Evolutionary conservation across 2,888 invertebrate species (phyloP).

Genomic region (Synergus itoensis): DNA sequence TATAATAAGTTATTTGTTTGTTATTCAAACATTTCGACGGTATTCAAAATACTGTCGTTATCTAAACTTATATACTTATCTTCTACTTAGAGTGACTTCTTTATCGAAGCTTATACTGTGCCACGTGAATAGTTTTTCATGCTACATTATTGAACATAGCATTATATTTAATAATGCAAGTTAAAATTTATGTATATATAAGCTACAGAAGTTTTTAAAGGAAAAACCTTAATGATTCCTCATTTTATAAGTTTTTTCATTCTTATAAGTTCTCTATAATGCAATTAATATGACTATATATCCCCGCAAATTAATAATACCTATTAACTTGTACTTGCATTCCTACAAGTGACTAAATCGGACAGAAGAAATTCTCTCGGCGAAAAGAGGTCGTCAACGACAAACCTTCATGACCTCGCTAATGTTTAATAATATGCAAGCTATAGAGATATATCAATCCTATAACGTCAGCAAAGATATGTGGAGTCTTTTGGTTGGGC

Average conservation of each 20-base stretch:
- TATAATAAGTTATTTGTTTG: background rate
- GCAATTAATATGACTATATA: background rate
- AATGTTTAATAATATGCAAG: slow-evolving; percentile 32
- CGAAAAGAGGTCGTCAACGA: slow-evolving; percentile 21
- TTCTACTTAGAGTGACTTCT: background rate
- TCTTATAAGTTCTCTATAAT: too few species aligned
- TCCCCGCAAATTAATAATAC: background rate
- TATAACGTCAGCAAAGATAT: slow-evolving; percentile 52
- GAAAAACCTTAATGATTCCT: too few species aligned
- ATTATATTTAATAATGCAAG: background rate
- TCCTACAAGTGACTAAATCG: background rate
- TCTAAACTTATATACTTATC: slow-evolving; percentile 14
- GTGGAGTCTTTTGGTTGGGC: slow-evolving; percentile 76
- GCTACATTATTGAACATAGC: background rate
- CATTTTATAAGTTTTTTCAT: background rate
- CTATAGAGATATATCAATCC: slow-evolving; percentile 23
- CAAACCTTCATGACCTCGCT: slow-evolving; percentile 32
- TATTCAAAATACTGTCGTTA: slow-evolving; percentile 17
- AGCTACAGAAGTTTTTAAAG: too few species aligned
- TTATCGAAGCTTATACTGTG: slow-evolving; percentile 31
- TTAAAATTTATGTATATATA: background rate
- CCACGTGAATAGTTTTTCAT: background rate
- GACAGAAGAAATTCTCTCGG: background rate
- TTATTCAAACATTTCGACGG: slow-evolving; percentile 8
- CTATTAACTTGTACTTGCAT: background rate